Evolutionary conservation across 64 coral and sea anemone species (phyloP), one percentile per base, ranked within the genome.

Genomic region (Stichodactyla helianthus): DNA sequence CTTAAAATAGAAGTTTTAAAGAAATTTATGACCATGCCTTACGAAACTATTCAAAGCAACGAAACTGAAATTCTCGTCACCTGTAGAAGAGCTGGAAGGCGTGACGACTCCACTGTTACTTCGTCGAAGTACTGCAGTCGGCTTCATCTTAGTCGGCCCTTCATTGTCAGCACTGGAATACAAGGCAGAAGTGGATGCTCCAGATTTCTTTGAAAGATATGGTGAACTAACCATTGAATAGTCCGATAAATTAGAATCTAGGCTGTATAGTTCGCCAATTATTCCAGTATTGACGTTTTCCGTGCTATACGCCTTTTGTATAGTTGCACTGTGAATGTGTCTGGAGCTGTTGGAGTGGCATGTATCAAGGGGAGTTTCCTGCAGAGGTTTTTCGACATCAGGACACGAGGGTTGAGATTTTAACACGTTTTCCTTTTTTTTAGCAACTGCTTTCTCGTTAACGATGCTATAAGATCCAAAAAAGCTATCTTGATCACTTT

Each of bases 201-300:
- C 68, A 74, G 68, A 74, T 74, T 74, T 74, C 68, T 74, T 74
- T 31, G 68, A 65, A 65, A 65, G 20, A 65, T 65, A 65, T n/a
- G 62, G 62, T n/a, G 62, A 74, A 74, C 26, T 74, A 7, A 31
- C 68, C 68, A 74, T 27, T 6, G 68, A 1, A 23, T 26, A 74
- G 68, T 74, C 26, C 25, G 68, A 74, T 31, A n/a, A 65, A 65
- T 65, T 9, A n/a, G 68, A 74, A 74, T 74, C 11, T 35, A 74
- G 6, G 27, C 7, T 31, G 5, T 25, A 31, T 74, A 27, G 68
- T 74, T 74, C 25, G 22, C 4, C 27, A 31, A 25, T 31, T 35
- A 11, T 26, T 74, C 68, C 6, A 74, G 68, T 31, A 31, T 74
- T 74, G 25, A 74, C 68, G 27, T 74, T 74, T 74, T 74, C 68